phyloP scores from a whole-genome alignment of 2,888 invertebrate genomes.

The Ditula angustiorana region DNA sequence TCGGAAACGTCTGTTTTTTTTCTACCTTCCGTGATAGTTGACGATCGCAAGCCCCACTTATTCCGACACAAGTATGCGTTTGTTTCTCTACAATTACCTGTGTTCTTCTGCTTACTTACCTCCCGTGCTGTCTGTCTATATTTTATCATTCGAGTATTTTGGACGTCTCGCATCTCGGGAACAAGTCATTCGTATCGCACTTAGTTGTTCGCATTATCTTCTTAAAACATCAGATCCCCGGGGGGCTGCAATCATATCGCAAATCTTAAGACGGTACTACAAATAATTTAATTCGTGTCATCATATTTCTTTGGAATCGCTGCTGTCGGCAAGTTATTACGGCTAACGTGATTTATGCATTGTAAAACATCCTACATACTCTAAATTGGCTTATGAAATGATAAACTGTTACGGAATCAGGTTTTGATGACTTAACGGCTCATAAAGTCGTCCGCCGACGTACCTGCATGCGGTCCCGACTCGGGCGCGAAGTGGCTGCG shows the following conservation, averaged over 20 bases:
- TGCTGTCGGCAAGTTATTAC: background rate
- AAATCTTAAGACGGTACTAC: slow-evolving; percentile 2
- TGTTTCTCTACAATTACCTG: slow-evolving; percentile 60
- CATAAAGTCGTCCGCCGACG: slow-evolving; percentile 46
- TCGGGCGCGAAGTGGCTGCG: slow-evolving; percentile 65
- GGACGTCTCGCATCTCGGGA: background rate
- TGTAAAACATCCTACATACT: slow-evolving; percentile 1
- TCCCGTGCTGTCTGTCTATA: slow-evolving; percentile 13
- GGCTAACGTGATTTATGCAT: background rate
- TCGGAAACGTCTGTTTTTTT: slow-evolving; percentile 63
- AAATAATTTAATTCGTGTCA: slow-evolving; percentile 4
- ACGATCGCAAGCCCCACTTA: slow-evolving; percentile 69
- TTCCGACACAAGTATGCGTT: slow-evolving; percentile 66
- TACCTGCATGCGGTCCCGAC: slow-evolving; percentile 50
- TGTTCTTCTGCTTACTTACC: slow-evolving; percentile 29
- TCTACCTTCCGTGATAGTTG: slow-evolving; percentile 68
- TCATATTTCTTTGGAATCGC: background rate
- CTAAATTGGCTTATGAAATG: slow-evolving; percentile 39
- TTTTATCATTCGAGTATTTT: slow-evolving; percentile 23
- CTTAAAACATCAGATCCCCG: slow-evolving; percentile 2
- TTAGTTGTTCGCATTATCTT: slow-evolving; percentile 12
- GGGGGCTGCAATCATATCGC: slow-evolving; percentile 4
- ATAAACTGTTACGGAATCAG: slow-evolving; percentile 41
- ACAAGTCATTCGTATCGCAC: slow-evolving; percentile 10
- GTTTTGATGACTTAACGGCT: slow-evolving; percentile 50